Conservation (phyloP, 2,888 invertebrate genomes). For the Plebejus melissa region DNA sequence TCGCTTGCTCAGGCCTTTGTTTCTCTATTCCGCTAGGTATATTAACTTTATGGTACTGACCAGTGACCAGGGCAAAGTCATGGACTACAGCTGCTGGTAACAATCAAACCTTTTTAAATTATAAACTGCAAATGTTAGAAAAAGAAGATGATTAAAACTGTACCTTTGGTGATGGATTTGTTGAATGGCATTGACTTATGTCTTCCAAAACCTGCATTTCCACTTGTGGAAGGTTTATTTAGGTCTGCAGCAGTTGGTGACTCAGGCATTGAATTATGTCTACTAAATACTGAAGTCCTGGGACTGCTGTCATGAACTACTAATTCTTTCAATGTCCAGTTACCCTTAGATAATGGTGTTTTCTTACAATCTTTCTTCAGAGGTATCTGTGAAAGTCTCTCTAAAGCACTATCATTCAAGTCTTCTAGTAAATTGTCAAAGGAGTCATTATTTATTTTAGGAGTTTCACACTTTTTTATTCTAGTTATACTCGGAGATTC, state of each 20-base stretch:
- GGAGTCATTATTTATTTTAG: conserved; percentile 64
- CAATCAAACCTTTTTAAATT: too few relatives aligned
- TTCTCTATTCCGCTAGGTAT: too few relatives aligned
- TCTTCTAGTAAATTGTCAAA: conserved; percentile 69
- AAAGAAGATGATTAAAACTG: neutral
- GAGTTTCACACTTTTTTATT: conserved; percentile 52
- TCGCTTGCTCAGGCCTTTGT: too few relatives aligned
- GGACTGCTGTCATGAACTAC: conserved; percentile 53
- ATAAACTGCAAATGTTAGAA: neutral
- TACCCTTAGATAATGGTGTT: conserved; percentile 40
- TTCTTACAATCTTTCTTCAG: conserved; percentile 43
- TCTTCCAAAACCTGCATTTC: conserved; percentile 62
- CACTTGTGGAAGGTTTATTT: conserved; percentile 63
- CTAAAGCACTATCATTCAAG: conserved; percentile 69
- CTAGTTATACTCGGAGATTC: conserved; percentile 55
- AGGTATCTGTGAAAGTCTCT: conserved; percentile 63
- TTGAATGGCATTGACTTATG: conserved; percentile 70
- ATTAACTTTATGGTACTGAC: too few relatives aligned
- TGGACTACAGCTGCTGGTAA: neutral
- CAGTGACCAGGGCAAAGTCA: too few relatives aligned
- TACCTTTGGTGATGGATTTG: conserved; percentile 45
- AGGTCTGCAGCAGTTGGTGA: conserved; percentile 54
- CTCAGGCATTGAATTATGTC: conserved; percentile 72
- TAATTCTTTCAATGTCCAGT: conserved; percentile 55
- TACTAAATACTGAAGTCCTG: conserved; percentile 55